Percentiles rank a stretch among this genome's conserved stretches.
Evolutionary conservation across 2,113 vertebrate genomes (phyloP).

Genomic region (Cyanistes caeruleus): DNA sequence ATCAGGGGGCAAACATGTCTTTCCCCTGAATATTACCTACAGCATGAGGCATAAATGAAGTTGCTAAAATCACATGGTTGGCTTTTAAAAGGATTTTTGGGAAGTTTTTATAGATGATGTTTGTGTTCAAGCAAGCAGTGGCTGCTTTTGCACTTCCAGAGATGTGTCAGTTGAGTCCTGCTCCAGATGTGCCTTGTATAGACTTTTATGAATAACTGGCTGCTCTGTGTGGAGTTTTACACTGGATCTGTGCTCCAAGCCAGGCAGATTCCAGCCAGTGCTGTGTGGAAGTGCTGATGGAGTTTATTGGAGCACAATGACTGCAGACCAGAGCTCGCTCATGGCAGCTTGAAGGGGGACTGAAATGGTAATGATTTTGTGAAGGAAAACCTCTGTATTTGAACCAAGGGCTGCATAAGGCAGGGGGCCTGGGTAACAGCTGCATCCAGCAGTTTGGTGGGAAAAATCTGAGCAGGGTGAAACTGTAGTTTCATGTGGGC

Average conservation of each 20-base stretch:
- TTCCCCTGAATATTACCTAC: not conserved
- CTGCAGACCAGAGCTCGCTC: not conserved
- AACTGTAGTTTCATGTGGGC: conserved; percentile 7
- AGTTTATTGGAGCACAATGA: not conserved
- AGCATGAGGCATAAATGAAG: not conserved
- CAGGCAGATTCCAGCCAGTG: not conserved
- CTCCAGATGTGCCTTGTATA: not conserved
- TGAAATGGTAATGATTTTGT: not conserved
- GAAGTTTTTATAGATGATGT: not conserved
- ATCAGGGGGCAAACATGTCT: not conserved
- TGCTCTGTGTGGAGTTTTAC: not conserved
- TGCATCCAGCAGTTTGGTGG: conserved; percentile 15
- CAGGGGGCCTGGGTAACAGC: not conserved
- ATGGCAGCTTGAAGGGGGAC: not conserved
- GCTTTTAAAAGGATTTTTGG: not conserved
- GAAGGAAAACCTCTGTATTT: not conserved
- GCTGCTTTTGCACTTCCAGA: not conserved
- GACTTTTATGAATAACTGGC: not conserved
- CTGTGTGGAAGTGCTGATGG: not conserved
- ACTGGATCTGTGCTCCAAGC: not conserved
- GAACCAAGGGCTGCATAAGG: not conserved
- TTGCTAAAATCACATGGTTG: not conserved
- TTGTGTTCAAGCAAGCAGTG: not conserved
- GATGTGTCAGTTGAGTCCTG: not conserved
- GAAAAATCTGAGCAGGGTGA: not conserved